Evolutionary conservation across 35 echinoderm and acorn worm genomes (phyloP), one percentile per base, ranked within the genome.

Genomic region (Lytechinus variegatus): DNA sequence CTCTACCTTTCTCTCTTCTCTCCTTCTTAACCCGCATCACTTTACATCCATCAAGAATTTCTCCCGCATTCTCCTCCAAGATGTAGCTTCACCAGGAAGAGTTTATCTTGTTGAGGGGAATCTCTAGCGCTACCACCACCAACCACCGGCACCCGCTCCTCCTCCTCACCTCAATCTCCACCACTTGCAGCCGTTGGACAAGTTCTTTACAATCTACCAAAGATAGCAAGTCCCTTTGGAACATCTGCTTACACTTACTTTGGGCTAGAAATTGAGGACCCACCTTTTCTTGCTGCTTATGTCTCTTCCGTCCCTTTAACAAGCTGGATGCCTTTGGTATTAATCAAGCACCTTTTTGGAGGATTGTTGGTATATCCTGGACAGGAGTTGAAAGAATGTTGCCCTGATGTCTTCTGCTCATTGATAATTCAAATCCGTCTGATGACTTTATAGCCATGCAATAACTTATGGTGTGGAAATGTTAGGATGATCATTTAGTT

Each of bases 51-150:
- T 16, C 4, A 79, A 54, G 88, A 90, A 90, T 90, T 21, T 54
- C 33, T 54, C 88, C 28, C 10, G 29, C 88, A 90, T 90, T 90
- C 88, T 90, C 88, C 88, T 90, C 88, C 88, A 90, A 52, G 88
- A 90, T 90, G 88, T 90, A 90, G 88, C 88, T 33, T 90, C 10
- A 79, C 10, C 52, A 3, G 52, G 88, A 90, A 90, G 88, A 44
- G 66, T 53, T 44, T 53, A 5, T 90, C 27, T 90, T 54, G 52
- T 52, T 10, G 88, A 90, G 88, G 88, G 52, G 88, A 29, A 21
- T 44, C 88, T 90, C 4, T 21, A 79, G 19, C 88, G 16, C 88
- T 90, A 29, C 7, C 88, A 44, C 88, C 29, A 90, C 88, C 88
- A 89, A 89, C 61, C 87, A 90, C 52, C 28, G 88, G 29, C 88